These are phyloP conservation scores for Anableps anableps DNA, from an alignment of 2,797 vertebrate genomes.

Conservation along the genomic window DNA sequence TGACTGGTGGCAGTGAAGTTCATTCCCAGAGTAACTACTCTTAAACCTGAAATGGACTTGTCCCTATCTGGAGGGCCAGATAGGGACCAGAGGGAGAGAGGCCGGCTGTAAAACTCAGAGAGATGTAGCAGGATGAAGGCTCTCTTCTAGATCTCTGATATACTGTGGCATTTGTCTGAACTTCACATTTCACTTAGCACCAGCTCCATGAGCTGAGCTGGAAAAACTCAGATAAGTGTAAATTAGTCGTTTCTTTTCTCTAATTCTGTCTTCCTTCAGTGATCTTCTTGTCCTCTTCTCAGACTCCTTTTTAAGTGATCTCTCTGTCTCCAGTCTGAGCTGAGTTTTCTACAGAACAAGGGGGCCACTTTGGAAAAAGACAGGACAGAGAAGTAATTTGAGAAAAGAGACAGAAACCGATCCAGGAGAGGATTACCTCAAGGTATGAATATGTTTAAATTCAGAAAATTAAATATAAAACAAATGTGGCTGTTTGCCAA, in stretches of 20 bases:
- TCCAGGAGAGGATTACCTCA: slow-evolving; percentile 75
- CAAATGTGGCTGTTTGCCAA: not conserved
- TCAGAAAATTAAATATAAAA: not conserved
- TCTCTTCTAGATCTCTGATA: slow-evolving; percentile 51
- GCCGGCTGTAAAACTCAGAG: slow-evolving; percentile 47
- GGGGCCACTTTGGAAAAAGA: slow-evolving; percentile 79
- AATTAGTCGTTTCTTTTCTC: slow-evolving; percentile 39
- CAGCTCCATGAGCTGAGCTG: slow-evolving; percentile 39
- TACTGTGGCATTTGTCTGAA: slow-evolving; percentile 59
- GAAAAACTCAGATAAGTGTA: slow-evolving; percentile 46
- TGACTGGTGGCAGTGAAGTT: slow-evolving; percentile 17
- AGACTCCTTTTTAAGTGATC: not conserved
- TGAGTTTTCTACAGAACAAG: slow-evolving; percentile 69
- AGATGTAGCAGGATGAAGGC: slow-evolving; percentile 49
- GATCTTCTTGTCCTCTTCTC: slow-evolving; percentile 14
- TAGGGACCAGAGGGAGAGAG: slow-evolving; percentile 41
- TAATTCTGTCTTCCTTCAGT: slow-evolving; percentile 30
- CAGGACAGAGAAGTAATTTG: slow-evolving; percentile 55
- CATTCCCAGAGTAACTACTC: slow-evolving; percentile 27
- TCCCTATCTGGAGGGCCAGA: slow-evolving; percentile 39
- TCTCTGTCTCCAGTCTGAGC: slow-evolving; percentile 54
- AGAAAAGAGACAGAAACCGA: slow-evolving; percentile 64
- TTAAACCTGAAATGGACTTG: slow-evolving; percentile 36
- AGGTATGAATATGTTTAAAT: slow-evolving; percentile 66
- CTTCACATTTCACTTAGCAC: slow-evolving; percentile 56